Conservation (phyloP, 37 sponge, comb jelly and placozoan species). For the Halichondria panicea region DNA sequence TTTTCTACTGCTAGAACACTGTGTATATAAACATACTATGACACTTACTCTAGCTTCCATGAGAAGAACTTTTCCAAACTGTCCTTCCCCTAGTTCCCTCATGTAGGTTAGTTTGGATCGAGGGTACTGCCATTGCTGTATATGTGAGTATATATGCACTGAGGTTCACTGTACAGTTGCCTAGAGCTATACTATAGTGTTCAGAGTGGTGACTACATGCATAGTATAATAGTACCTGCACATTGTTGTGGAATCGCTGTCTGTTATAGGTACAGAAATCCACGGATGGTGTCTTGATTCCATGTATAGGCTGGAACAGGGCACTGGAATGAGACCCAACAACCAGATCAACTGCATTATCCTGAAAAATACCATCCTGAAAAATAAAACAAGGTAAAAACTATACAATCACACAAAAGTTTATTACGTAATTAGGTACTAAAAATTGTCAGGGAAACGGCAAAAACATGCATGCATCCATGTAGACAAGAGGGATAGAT, state of each 20-base stretch:
- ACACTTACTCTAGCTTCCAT: slow-evolving; percentile 72
- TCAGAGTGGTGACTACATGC: neutral
- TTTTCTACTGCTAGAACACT: too few relatives aligned
- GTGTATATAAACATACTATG: too few relatives aligned
- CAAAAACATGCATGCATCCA: too few relatives aligned
- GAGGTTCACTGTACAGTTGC: too few relatives aligned
- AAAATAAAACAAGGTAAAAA: too few relatives aligned
- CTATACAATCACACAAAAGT: too few relatives aligned
- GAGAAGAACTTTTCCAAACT: slow-evolving; percentile 75
- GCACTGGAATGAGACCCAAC: too few relatives aligned
- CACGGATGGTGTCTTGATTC: slow-evolving; percentile 17
- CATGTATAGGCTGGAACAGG: slow-evolving; percentile 28
- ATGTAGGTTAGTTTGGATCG: slow-evolving; percentile 51
- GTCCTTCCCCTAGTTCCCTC: slow-evolving; percentile 69
- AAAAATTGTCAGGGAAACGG: too few relatives aligned
- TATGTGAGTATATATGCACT: neutral
- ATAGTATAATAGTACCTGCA: neutral
- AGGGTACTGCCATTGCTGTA: slow-evolving; percentile 59
- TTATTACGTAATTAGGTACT: too few relatives aligned
- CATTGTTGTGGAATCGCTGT: neutral
- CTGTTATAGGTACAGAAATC: slow-evolving; percentile 28
- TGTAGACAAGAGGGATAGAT: too few relatives aligned
- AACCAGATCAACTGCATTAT: too few relatives aligned
- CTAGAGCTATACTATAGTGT: neutral
- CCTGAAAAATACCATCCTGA: too few relatives aligned